Percentiles rank a stretch among this genome's conserved stretches.
Conservation (phyloP, 2,888 invertebrate species). For the Didymodactylos carnosus region DNA sequence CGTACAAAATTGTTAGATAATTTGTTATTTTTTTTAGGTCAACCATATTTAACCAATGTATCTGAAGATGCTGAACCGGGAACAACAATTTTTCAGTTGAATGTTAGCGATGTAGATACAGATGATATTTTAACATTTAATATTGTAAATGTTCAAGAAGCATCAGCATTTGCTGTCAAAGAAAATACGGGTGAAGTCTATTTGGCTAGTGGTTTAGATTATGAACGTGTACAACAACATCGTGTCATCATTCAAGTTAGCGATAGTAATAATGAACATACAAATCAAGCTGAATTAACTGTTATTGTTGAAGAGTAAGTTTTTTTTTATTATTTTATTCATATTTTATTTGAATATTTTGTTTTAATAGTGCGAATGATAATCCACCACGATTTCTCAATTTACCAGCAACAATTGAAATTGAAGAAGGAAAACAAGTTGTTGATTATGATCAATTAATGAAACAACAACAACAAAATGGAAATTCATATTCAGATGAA, state of each 20-base stretch:
- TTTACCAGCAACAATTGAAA: background rate
- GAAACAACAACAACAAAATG: no score
- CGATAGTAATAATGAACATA: background rate
- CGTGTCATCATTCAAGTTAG: background rate
- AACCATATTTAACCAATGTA: background rate
- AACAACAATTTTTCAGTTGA: background rate
- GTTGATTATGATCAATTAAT: background rate
- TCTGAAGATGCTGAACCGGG: background rate
- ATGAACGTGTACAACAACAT: background rate
- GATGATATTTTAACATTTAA: background rate
- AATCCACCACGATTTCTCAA: background rate
- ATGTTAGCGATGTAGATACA: background rate
- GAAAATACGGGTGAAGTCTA: background rate
- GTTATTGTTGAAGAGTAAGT: background rate
- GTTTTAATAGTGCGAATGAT: background rate
- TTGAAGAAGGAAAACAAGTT: background rate
- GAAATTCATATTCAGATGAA: no score
- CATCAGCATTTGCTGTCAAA: background rate
- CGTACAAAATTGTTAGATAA: no score
- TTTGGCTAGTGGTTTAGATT: background rate
- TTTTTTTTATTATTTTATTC: no score
- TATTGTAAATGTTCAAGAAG: background rate
- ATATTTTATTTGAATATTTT: no score
- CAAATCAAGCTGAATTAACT: background rate
- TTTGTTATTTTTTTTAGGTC: background rate